A percentile compares a stretch with the other conserved stretches of the same genome.
Evolutionary conservation across 2,113 vertebrate species (phyloP).

Genomic region (Zosterops borbonicus): DNA sequence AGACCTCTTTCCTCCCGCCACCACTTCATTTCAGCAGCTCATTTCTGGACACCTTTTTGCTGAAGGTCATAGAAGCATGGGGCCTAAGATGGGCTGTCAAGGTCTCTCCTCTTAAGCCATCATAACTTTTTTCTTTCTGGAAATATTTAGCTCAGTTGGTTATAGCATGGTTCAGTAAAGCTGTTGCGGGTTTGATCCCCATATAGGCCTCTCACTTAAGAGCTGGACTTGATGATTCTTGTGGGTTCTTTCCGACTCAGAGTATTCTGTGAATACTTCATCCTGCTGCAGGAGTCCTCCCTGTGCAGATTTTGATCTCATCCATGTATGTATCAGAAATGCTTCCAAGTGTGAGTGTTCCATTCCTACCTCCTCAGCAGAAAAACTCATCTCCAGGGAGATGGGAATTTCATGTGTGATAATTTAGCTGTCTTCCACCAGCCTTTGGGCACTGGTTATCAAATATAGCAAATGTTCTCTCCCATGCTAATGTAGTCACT

Average conservation of each 20-base stretch:
- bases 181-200: background rate
- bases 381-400: constrained; percentile 1
- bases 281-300: background rate
- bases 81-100: background rate
- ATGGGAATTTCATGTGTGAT: background rate
- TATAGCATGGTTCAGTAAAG: background rate
- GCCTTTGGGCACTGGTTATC: background rate
- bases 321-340: background rate
- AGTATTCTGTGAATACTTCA: background rate
- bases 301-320: background rate
- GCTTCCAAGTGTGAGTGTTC: background rate
- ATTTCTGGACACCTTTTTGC: background rate
- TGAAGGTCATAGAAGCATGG: background rate
- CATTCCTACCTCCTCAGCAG: background rate
- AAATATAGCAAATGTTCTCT: background rate
- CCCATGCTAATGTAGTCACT: background rate
- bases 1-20: background rate
- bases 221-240: background rate
- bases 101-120: background rate
- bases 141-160: background rate
- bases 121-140: background rate
- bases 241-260: background rate
- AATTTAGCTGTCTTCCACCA: background rate
- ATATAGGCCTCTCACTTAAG: background rate
- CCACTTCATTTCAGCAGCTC: background rate